phyloP scores from a whole-genome alignment of 1,140 invertebrate genomes.

The Eupeodes corollae region DNA sequence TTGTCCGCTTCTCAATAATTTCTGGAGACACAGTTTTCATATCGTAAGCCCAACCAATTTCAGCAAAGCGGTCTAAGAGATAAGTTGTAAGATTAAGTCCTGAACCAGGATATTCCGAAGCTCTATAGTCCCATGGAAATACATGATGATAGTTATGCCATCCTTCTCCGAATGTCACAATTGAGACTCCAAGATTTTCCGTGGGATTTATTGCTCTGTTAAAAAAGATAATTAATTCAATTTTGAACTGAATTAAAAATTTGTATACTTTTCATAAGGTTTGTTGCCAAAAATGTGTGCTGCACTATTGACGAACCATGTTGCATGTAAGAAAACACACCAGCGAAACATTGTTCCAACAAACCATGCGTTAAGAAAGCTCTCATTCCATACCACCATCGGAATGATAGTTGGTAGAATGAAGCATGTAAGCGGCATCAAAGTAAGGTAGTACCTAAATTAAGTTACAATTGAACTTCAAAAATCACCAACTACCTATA shows the following conservation, averaged over 20 bases:
- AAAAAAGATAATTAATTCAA: conserved; percentile 12
- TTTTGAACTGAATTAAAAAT: not conserved
- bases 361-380: conserved; percentile 18
- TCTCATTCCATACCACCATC: conserved; percentile 44
- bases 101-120: conserved; percentile 44
- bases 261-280: conserved; percentile 50
- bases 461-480: not conserved
- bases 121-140: conserved; percentile 60
- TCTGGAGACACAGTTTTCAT: conserved; percentile 44
- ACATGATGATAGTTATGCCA: conserved; percentile 84
- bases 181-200: conserved; percentile 44
- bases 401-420: conserved; percentile 58
- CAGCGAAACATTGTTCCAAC: conserved; percentile 42
- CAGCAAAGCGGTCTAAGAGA: conserved; percentile 62
- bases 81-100: conserved; percentile 3
- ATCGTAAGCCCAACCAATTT: conserved; percentile 65
- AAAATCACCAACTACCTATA: not conserved
- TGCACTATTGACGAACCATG: conserved; percentile 57
- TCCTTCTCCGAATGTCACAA: conserved; percentile 51
- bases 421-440: conserved; percentile 53
- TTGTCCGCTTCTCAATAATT: conserved; percentile 36
- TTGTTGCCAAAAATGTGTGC: conserved; percentile 44
- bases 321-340: conserved; percentile 46
- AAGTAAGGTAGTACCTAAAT: conserved; percentile 48
- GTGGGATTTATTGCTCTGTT: conserved; percentile 48